These are phyloP conservation scores for Drosophila atripex DNA, from an alignment of 2,888 invertebrate genomes.

Conservation along the genomic window DNA sequence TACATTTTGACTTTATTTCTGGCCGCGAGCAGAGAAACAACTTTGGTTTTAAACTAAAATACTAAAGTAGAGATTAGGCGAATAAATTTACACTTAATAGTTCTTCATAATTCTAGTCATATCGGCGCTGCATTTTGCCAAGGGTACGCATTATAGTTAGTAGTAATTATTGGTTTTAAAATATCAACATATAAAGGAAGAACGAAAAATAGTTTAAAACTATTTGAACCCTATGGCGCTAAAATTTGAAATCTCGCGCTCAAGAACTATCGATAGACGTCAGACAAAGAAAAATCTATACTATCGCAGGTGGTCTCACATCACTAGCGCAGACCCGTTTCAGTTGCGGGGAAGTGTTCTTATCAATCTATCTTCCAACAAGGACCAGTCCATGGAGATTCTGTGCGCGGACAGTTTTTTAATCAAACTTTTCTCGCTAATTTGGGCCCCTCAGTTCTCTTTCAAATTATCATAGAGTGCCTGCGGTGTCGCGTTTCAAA, in stretches of 20 bases:
- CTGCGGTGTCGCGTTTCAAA: neutral
- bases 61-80: no score
- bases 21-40: no score
- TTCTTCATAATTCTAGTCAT: no score
- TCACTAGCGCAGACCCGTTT: neutral
- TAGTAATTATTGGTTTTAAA: no score
- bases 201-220: no score
- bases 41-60: no score
- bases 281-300: neutral
- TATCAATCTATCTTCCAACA: slow-evolving; percentile 1
- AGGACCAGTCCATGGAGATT: neutral
- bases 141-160: no score
- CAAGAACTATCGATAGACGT: neutral
- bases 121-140: no score
- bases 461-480: neutral
- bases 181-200: no score
- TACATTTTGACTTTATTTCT: neutral
- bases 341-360: neutral
- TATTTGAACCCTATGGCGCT: no score
- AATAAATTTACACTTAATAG: no score
- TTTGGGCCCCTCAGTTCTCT: neutral
- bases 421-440: neutral
- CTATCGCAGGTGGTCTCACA: neutral
- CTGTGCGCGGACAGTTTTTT: neutral
- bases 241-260: no score